Evolutionary conservation across 2,888 invertebrate species (phyloP).

Genomic region (Eudasyphora cyanicolor): DNA sequence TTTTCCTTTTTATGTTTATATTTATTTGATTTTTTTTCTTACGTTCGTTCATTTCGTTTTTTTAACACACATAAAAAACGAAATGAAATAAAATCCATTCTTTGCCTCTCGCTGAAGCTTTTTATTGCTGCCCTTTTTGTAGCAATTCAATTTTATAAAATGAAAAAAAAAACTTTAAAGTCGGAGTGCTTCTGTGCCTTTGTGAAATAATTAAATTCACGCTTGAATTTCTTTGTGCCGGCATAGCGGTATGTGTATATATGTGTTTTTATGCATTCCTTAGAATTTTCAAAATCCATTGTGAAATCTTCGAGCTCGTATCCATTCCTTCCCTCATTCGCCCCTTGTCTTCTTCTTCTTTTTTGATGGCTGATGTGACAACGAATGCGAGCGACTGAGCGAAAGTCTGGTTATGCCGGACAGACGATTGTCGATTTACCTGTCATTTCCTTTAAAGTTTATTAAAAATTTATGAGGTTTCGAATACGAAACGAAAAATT

Average conservation of each 20-base stretch:
- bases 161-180: not conserved
- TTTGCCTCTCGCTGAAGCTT: not conserved
- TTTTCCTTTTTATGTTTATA: constrained; percentile 37
- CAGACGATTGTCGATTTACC: constrained; percentile 56
- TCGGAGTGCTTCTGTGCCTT: constrained; percentile 19
- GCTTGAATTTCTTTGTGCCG: constrained; percentile 62
- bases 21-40: not conserved
- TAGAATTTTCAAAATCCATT: constrained; percentile 68
- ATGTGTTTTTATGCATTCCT: constrained; percentile 67
- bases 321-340: constrained; percentile 36
- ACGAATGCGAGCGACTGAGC: not conserved
- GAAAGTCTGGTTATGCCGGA: not conserved
- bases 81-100: constrained; percentile 20
- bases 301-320: constrained; percentile 59
- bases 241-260: not conserved
- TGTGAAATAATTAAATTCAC: constrained; percentile 64
- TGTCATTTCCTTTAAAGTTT: constrained; percentile 67
- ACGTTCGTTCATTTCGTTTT: not conserved
- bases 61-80: constrained; percentile 9
- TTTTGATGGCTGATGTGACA: not conserved
- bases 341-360: too few relatives aligned
- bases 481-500: constrained; percentile 46
- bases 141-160: not conserved
- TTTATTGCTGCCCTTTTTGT: not conserved
- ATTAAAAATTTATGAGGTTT: constrained; percentile 69